Conservation (phyloP, 2,797 vertebrate species). For the Pteronotus mesoamericanus region DNA sequence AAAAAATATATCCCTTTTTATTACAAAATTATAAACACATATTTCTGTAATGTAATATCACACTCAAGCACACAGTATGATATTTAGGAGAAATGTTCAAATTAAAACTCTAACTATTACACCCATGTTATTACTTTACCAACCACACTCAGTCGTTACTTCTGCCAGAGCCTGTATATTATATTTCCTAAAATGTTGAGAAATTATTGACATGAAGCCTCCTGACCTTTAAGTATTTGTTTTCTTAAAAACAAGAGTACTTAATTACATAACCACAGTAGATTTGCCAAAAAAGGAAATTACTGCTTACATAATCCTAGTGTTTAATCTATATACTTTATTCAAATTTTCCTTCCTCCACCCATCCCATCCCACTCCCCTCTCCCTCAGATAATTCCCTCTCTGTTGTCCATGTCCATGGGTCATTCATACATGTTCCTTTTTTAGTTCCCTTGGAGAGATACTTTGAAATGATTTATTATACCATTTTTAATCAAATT, state of each 20-base stretch:
- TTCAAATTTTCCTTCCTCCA: neutral
- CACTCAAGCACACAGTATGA: too few species aligned
- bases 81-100: too few species aligned
- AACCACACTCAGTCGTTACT: too few species aligned
- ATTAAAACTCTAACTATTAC: too few species aligned
- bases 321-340: neutral
- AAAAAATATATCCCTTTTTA: too few species aligned
- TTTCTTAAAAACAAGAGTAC: neutral
- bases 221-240: neutral
- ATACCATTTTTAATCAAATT: neutral
- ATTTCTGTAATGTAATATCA: too few species aligned
- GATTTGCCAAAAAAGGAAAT: neutral
- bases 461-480: neutral
- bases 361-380: too few species aligned
- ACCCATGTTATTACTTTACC: too few species aligned
- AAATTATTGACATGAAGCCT: neutral
- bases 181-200: neutral
- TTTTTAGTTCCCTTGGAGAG: neutral
- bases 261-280: neutral
- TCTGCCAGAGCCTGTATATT: neutral
- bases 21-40: too few species aligned
- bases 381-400: too few species aligned
- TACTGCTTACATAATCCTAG: neutral
- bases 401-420: too few species aligned
- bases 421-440: too few species aligned